Base-by-base conservation (phyloP, 1,140 invertebrate species). In the Drosophila elegans region DNA sequence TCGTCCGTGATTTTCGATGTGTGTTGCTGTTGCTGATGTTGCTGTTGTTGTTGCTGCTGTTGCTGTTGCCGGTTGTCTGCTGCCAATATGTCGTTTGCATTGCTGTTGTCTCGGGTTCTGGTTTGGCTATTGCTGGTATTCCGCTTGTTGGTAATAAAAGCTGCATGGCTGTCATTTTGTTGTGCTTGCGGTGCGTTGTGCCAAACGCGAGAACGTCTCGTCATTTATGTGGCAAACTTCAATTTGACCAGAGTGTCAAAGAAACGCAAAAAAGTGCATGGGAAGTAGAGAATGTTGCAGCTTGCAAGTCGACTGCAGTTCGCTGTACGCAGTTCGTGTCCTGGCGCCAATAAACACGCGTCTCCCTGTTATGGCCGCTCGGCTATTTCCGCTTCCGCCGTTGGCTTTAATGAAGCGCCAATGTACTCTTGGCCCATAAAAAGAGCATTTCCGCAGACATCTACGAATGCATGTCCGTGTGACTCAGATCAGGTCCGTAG, bases 391-490 rank as follows among this genome's bases (percentile, higher is more conserved):
- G 76, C 59, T 88, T 83, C 75, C 83, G 83, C 55, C 78, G 74
- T 75, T 75, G 69, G 57, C 83, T 88, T 86, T 86, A 86, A 86
- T 86, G 83, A 88, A 86, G 83, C 83, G 84, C 76, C 83, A 86
- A 88, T 83, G 67, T 89, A 68, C 64, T 68, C 69, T 68, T 64
- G 62, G 51, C 46, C 64, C 84, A 89, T 89, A 89, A 89, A 89
- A 89, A 53, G 74, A 78, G 68, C 85, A 89, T 89, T 80, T 71
- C 73, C 60, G 64, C 53, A 69, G 62, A 44, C 66, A 79, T 82
- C 79, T 59, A 64, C 57, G 68, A 71, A 48, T 79, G 54, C 68
- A 64, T 56, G 69, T 68, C 48, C 51, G 2, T 51, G 38, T 56
- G 45, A 48, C 55, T 78, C 68, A 57, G 80, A 73, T 75, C 74